These are phyloP conservation scores for Drosophila suboccidentalis DNA, from an alignment of 2,888 invertebrate genomes.

Conservation along the genomic window DNA sequence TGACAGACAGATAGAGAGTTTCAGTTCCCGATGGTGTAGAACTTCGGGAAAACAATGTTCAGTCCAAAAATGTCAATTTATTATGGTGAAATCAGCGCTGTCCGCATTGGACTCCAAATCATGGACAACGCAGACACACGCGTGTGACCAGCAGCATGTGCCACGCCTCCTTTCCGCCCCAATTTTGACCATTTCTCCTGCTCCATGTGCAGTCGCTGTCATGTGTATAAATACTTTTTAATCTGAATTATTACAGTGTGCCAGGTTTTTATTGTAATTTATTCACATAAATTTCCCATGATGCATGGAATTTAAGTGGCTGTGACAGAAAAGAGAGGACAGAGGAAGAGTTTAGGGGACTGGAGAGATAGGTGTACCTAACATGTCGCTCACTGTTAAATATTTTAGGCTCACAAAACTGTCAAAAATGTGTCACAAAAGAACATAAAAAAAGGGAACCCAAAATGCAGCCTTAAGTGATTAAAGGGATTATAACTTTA, in stretches of 20 bases:
- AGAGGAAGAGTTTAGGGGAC: not conserved
- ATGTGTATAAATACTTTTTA: constrained; percentile 72
- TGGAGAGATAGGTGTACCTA: not conserved
- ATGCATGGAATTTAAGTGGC: constrained; percentile 72
- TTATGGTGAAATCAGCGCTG: constrained; percentile 64
- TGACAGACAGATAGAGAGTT: constrained; percentile 46
- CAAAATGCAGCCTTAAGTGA: constrained; percentile 18
- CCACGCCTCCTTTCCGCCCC: constrained; percentile 7
- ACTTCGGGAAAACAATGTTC: constrained; percentile 43
- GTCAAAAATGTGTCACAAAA: constrained; percentile 33
- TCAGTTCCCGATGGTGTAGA: constrained; percentile 32
- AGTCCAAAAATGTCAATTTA: constrained; percentile 68
- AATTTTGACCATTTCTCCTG: constrained; percentile 8
- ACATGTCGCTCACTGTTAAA: constrained; percentile 13
- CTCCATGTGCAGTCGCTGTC: constrained; percentile 36
- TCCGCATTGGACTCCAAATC: constrained; percentile 18
- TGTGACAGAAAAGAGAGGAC: constrained; percentile 39
- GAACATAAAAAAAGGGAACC: constrained; percentile 4
- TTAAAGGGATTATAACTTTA: constrained; percentile 37
- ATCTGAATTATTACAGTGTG: constrained; percentile 70
- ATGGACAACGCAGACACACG: constrained; percentile 22
- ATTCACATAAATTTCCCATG: constrained; percentile 73
- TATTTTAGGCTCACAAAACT: constrained; percentile 34
- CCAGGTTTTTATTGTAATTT: constrained; percentile 68
- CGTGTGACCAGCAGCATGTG: constrained; percentile 57